Evolutionary conservation across 1,140 invertebrate genomes (phyloP), one percentile per base, ranked within the genome.

Genomic region (Euwallacea similis): DNA sequence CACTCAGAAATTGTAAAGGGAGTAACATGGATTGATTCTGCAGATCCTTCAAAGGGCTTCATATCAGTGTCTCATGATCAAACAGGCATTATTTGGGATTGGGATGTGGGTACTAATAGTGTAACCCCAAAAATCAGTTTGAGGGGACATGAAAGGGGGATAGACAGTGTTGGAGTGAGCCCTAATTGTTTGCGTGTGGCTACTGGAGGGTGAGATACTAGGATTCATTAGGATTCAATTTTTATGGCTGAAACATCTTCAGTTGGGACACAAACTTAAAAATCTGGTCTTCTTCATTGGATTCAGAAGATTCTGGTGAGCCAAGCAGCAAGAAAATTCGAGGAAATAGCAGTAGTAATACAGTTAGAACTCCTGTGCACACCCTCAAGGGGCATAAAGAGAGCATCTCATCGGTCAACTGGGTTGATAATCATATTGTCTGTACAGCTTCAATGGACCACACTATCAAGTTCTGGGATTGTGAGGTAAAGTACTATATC

Each of bases 381-480:
- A 98, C 96, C 10, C 83, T 99, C 68, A 90, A 92, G 82, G 96
- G 96, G 0, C 98, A 99, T 80, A 89, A 90, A 73, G 97, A 99
- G 82, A 91, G 90, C 15, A 87, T 99, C 7, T 94, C 93, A 7
- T 88, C 89, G 0, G 86, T 95, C 0, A 84, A 88, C 54, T 99
- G 96, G 96, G 87, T 92, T 68, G 89, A 91, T 71, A 84, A 84
- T 62, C 84, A 88, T 50, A 90, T 89, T 67, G 79, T 98, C 2
- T 86, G 93, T 10, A 95, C 95, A 0, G 87, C 88, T 74, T 93
- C 92, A 2, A 97, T 96, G 96, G 98, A 99, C 85, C 96, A 99
- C 78, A 95, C 96, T 0, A 83, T 99, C 8, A 91, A 93, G 81
- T 77, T 97, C 4, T 99, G 98, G 98, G 97, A 99, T 84, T 85